Percentiles rank a stretch among this genome's conserved stretches.
phyloP scores from a whole-genome alignment of 2,113 vertebrate genomes.

The Saimiri boliviensis region DNA sequence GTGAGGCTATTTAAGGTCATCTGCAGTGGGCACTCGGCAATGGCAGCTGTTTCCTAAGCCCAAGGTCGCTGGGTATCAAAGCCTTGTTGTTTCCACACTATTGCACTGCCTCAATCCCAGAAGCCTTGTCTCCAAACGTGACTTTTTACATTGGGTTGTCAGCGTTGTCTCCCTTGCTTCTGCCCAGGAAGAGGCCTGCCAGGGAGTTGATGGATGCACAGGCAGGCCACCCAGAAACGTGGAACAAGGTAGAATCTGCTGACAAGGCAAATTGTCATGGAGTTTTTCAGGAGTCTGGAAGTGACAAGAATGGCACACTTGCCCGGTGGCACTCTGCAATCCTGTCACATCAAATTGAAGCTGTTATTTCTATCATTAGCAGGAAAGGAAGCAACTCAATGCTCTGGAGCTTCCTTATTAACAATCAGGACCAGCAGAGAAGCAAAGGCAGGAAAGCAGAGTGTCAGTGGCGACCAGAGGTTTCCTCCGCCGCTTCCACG shows the following conservation, averaged over 20 bases:
- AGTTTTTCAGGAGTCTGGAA: neutral
- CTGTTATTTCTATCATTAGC: constrained; percentile 42
- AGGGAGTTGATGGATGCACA: neutral
- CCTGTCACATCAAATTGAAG: neutral
- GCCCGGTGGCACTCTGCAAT: neutral
- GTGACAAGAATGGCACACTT: neutral
- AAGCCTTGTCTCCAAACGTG: neutral
- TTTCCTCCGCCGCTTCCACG: neutral
- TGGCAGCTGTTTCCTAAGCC: neutral
- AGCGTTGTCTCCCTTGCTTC: neutral
- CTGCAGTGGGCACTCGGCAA: neutral
- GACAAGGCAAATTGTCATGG: neutral
- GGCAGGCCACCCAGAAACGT: neutral
- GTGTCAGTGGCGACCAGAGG: neutral
- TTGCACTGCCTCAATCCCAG: neutral
- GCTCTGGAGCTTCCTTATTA: neutral
- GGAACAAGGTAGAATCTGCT: constrained; percentile 15
- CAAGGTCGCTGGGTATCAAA: neutral
- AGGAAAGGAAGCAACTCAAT: constrained; percentile 40
- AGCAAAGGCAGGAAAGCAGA: neutral
- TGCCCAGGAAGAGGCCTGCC: neutral
- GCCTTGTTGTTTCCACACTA: neutral
- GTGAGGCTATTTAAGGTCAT: neutral
- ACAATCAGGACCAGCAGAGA: neutral
- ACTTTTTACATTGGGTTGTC: neutral